phyloP scores from a whole-genome alignment of 2,113 vertebrate species.

The Poicephalus meyeri region DNA sequence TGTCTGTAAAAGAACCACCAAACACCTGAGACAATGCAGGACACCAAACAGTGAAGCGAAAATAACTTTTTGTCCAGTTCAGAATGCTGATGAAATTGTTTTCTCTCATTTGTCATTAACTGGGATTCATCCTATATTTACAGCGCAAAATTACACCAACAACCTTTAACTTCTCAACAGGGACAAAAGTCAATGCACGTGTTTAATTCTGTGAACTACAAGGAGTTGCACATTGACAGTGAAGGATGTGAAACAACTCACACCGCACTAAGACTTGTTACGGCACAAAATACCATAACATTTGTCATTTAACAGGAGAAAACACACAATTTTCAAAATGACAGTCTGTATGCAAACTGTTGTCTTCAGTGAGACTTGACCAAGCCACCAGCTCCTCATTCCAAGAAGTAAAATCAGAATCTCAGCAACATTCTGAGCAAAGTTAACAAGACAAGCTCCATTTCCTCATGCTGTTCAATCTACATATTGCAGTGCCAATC shows the following conservation, averaged over 20 bases:
- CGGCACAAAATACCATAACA: background rate
- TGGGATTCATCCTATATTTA: background rate
- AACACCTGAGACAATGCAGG: background rate
- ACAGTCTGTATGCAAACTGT: background rate
- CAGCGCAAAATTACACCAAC: background rate
- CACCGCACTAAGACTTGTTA: background rate
- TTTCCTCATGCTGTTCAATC: background rate
- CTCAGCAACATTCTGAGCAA: background rate
- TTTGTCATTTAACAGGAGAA: background rate
- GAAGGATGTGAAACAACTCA: background rate
- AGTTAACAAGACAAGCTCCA: background rate
- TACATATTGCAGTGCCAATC: background rate
- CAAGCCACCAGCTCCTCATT: background rate
- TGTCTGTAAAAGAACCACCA: conserved; percentile 75
- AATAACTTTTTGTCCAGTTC: background rate
- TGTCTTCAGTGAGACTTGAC: background rate
- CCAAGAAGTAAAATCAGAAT: background rate
- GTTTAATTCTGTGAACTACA: background rate
- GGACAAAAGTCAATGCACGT: rapidly evolving
- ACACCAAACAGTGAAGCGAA: background rate
- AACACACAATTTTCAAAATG: background rate
- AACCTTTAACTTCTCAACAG: background rate
- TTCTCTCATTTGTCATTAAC: background rate
- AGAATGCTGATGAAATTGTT: background rate
- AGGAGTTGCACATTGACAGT: background rate